Conservation (phyloP, 2,113 vertebrate species). For the Polypterus bichir region DNA sequence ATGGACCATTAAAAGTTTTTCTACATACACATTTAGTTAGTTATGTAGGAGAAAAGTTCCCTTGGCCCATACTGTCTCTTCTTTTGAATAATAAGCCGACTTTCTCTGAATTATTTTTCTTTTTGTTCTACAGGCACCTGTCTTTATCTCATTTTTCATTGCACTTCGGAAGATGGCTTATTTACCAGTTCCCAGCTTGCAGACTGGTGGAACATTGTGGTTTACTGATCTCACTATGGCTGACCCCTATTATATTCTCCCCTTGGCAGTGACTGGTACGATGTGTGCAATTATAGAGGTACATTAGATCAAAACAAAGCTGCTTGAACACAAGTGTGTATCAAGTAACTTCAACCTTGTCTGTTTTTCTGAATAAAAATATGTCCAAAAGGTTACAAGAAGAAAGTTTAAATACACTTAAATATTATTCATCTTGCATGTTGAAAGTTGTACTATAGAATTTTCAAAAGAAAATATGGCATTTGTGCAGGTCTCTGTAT, state of each 20-base stretch:
- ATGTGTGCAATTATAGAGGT: conserved; percentile 78
- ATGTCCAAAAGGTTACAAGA: no score
- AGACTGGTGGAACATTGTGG: conserved; percentile 68
- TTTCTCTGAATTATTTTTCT: conserved; percentile 4
- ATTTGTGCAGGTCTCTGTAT: no score
- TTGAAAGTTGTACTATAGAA: no score
- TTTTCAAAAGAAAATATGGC: no score
- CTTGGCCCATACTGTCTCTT: not conserved
- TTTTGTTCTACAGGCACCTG: conserved; percentile 44
- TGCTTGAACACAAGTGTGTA: no score
- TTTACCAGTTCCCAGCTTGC: conserved; percentile 72
- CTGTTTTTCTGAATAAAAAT: no score
- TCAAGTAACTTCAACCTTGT: no score
- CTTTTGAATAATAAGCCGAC: no score
- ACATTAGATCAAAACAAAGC: conserved; percentile 4
- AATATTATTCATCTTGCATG: no score
- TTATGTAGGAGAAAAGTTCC: not conserved
- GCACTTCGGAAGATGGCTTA: conserved; percentile 74
- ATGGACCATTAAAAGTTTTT: no score
- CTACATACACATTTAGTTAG: no score
- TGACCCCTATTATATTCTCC: conserved; percentile 67
- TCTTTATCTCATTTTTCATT: conserved; percentile 86
- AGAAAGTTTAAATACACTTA: no score
- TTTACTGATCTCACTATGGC: conserved; percentile 60
- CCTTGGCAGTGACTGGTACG: conserved; percentile 57